Evolutionary conservation across 2,888 invertebrate genomes (phyloP).

Genomic region (Bombylius major): DNA sequence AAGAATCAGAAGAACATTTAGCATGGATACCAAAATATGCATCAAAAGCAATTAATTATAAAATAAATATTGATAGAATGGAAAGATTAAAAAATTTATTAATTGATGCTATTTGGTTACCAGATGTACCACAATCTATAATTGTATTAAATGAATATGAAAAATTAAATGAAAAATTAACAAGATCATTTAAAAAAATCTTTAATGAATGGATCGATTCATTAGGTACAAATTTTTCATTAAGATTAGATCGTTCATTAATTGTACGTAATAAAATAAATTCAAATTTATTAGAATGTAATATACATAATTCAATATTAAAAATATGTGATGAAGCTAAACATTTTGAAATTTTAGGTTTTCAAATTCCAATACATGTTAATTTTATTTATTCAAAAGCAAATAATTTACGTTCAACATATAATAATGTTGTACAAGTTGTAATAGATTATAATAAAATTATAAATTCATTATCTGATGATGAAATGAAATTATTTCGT

Average conservation of each 20-base stretch:
- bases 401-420: constrained; percentile 46
- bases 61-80: constrained; percentile 52
- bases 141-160: constrained; percentile 43
- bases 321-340: constrained; percentile 58
- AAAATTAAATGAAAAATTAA: constrained; percentile 23
- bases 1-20: constrained; percentile 47
- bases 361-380: constrained; percentile 56
- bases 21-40: constrained; percentile 57
- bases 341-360: constrained; percentile 58
- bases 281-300: constrained; percentile 60
- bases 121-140: constrained; percentile 56
- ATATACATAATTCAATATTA: constrained; percentile 56
- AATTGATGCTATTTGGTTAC: constrained; percentile 64
- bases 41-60: constrained; percentile 56
- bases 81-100: constrained; percentile 50
- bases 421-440: constrained; percentile 57
- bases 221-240: constrained; percentile 45
- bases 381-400: constrained; percentile 50
- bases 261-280: constrained; percentile 53
- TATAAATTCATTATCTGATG: constrained; percentile 56
- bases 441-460: constrained; percentile 69
- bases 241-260: constrained; percentile 54
- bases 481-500: constrained; percentile 65
- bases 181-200: constrained; percentile 38
- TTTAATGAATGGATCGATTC: constrained; percentile 46